These are phyloP conservation scores for Tuta absoluta DNA, from an alignment of 2,888 invertebrate genomes.

Conservation along the genomic window DNA sequence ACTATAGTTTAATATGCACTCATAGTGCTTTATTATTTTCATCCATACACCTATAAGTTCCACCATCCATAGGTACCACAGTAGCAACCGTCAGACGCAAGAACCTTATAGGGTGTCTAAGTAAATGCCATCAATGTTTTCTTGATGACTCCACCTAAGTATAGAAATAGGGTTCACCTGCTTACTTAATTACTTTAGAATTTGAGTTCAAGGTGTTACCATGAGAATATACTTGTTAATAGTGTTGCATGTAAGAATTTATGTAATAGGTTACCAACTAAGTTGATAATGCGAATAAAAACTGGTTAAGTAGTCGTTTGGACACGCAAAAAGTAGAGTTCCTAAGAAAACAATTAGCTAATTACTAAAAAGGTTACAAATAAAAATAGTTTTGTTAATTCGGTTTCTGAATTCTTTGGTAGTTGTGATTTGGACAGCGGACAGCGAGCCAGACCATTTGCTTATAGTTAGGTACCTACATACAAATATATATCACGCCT, in stretches of 20 bases:
- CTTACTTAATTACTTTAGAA: background rate
- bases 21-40: no score
- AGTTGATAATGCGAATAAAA: conserved; percentile 1
- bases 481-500: no score
- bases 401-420: no score
- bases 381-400: no score
- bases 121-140: background rate
- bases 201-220: conserved; percentile 2
- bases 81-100: no score
- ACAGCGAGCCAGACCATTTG: no score
- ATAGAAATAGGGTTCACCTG: background rate
- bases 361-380: background rate
- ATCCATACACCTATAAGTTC: no score
- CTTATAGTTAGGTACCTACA: no score
- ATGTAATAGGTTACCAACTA: background rate
- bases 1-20: no score
- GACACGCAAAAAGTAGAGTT: background rate
- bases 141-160: background rate
- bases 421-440: no score
- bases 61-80: no score
- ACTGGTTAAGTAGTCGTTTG: background rate
- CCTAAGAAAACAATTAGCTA: background rate
- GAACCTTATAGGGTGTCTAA: no score
- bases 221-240: background rate
- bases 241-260: background rate